Evolutionary conservation across 2,888 invertebrate genomes (phyloP), one percentile per base, ranked within the genome.

Genomic region (Hemaris fuciformis): DNA sequence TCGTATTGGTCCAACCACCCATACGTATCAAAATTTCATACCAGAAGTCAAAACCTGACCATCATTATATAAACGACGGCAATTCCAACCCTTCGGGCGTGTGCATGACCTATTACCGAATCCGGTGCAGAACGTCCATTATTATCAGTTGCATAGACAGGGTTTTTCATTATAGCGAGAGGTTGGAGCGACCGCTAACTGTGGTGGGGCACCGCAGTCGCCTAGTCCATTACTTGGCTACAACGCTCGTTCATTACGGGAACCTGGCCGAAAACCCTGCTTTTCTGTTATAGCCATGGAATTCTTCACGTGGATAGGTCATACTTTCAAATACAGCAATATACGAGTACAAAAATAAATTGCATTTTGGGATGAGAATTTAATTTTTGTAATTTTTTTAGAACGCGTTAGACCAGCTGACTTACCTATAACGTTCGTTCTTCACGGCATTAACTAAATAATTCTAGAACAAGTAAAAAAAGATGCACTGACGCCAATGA

Each of bases 191-290:
- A 77, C 79, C 79, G 62, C 77, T 75, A 75, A 79, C 74, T 70
- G 73, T 69, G n/a, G n/a, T 70, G 61, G 57, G 62, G 27, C 59
- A 66, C 72, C 75, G 66, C 78, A 76, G 75, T 74, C 75, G 65
- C 72, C 74, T 72, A 71, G 71, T 69, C 74, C 73, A 75, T 79
- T 78, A 76, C 74, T 72, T 70, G 70, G 71, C 73, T 68, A 60
- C 69, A 65, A 53, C 71, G 66, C 67, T 64, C 77, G 77, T 80
- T 83, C 80, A 81, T 82, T 82, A 81, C 76, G 71, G 76, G 75
- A 75, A 76, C 74, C 79, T 71, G 74, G 66, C 63, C 66, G 68
- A 68, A 71, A 71, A 53, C 18, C 66, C 68, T 65, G 66, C 72
- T 69, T 67, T 71, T 71, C 63, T 62, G 63, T 66, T 63, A 64